Conservation (phyloP, 2,888 invertebrate species). For the Yponomeuta malinellus region DNA sequence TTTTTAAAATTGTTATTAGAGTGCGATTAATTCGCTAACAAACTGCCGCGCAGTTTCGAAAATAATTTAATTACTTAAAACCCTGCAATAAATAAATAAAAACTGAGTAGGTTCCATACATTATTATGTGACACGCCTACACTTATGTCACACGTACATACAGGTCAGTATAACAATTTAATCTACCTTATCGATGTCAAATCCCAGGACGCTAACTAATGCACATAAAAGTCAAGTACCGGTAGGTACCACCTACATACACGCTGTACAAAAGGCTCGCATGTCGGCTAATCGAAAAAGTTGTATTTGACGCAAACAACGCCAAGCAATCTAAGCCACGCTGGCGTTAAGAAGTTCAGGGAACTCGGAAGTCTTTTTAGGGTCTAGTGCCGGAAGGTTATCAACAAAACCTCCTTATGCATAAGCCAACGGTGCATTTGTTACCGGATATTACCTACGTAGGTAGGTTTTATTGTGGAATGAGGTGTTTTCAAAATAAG, state of each 20-base stretch:
- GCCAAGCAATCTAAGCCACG: conserved; percentile 15
- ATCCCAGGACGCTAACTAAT: background rate
- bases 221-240: background rate
- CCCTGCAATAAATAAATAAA: no score
- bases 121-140: background rate
- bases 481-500: no score
- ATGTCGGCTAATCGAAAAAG: conserved; percentile 24
- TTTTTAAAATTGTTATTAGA: no score
- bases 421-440: no score
- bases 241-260: background rate
- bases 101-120: no score
- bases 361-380: background rate
- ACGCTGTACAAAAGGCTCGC: conserved; percentile 17
- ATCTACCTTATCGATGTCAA: background rate
- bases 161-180: background rate
- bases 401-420: background rate
- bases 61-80: no score
- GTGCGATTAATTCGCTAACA: no score
- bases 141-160: background rate
- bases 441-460: no score
- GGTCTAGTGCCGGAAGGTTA: background rate
- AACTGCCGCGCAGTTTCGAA: no score
- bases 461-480: no score
- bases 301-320: conserved; percentile 19
- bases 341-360: background rate